Evolutionary conservation across 2,113 vertebrate species (phyloP).

Genomic region (Oxyura jamaicensis): DNA sequence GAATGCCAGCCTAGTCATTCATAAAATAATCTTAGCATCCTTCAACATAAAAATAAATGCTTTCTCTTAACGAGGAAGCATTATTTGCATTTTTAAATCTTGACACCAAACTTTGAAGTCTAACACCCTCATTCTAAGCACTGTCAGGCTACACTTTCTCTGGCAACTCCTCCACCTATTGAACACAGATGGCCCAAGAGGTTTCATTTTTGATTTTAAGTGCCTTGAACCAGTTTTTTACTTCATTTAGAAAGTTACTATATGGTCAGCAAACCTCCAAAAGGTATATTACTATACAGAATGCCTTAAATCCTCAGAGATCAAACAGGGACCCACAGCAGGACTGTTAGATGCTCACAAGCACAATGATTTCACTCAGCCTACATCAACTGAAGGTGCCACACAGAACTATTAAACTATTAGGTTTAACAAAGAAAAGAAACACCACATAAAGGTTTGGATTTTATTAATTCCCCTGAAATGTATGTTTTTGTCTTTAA

Average conservation of each 20-base stretch:
- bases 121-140: neutral
- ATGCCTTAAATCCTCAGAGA: neutral
- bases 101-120: neutral
- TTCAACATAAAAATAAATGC: fast-evolving
- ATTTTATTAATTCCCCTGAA: neutral
- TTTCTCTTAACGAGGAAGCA: neutral
- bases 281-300: neutral
- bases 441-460: too few relatives aligned
- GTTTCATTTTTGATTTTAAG: neutral
- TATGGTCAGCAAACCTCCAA: neutral
- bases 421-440: too few relatives aligned
- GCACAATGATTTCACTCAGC: neutral
- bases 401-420: too few relatives aligned
- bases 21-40: neutral
- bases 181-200: neutral
- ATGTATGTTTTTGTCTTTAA: neutral
- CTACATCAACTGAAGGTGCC: neutral
- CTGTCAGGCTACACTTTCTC: neutral
- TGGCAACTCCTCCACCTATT: neutral
- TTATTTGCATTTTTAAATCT: neutral
- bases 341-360: neutral
- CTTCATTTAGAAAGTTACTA: neutral
- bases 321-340: neutral
- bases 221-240: neutral
- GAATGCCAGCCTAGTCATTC: neutral